Evolutionary conservation across 1,140 invertebrate species (phyloP), one percentile per base, ranked within the genome.

Genomic region (Drosophila kanapiae): DNA sequence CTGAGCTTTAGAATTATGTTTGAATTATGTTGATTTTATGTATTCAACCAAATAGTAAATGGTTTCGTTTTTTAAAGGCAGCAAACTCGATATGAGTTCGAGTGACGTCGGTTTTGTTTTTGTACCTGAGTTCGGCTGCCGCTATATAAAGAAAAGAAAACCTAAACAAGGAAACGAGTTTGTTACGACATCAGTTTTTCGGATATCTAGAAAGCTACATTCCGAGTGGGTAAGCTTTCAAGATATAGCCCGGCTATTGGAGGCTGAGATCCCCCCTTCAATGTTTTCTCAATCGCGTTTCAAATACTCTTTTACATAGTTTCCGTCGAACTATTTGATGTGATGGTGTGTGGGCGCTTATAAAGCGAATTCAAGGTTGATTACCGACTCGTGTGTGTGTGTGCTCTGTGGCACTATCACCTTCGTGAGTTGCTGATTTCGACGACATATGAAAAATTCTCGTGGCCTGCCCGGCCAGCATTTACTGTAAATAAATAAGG

Each of bases 341-440:
- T 27, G 35, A 42, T 70, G 33, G 33, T 68, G 70, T 80, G 71
- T 67, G 35, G 72, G 77, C 59, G 63, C 43, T 48, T 68, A 84
- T 81, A 75, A 88, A 78, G 80, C 84, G 64, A 84, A 88, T 88
- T 85, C 84, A 88, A 88, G 84, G 84, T 90, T 88, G 85, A 88
- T 88, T 90, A 90, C 81, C 78, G 65, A 84, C 60, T 53, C 59
- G 58, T 6, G 11, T 43, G 64, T 33, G 35, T 67, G 57, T 35
- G 42, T 43, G 59, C 27, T 37, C 38, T 16, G 35, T 18, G 14
- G 11, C 61, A 80, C 71, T 72, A 72, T 72, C 69, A 60, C 67
- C 64, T 78, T 74, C 59, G 63, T 54, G 67, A 72, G 80, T 72
- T 77, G 57, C 69, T 76, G 80, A 86, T 82, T 88, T 83, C 40